Evolutionary conservation across 2,888 invertebrate species (phyloP), one percentile per base, ranked within the genome.

Genomic region (Himalopsyche anomala): DNA sequence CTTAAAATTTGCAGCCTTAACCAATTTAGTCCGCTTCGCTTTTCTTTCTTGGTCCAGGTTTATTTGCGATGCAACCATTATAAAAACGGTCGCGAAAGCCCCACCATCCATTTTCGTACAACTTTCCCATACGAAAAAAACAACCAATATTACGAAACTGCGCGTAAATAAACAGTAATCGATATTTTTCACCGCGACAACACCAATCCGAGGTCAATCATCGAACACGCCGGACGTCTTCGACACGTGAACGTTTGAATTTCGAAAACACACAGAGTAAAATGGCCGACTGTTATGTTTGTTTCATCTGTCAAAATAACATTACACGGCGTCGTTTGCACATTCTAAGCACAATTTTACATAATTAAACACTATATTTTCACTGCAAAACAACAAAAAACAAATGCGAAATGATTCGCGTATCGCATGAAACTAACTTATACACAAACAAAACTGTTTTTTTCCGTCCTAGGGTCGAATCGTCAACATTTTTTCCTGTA

Each of bases 21-120:
- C 15, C 62, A 88, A 54, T 17, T 86, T 85, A 45, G 86, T 38
- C 36, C 84, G 86, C 62, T 88, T 88, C 79, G 86, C 40, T 45
- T 88, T 88, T 38, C 88, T 79, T 81, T 88, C 88, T 40, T 82
- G 80, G 81, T 88, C 88, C 80, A 86, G 42, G 56, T 86, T 88
- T 28, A 88, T 36, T 45, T 88, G 88, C 15, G 86, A 80, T 4
- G 86, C 87, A 51, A 88, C 85, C 54, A 87, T 45, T 40, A 88
- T 56, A 84, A 88, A 88, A 9, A 85, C 85, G 17, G 80, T 55
- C 45, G 84, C 79, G 15, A 87, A 83, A 5, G 84, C 83, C 36
- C 84, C 82, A 17, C 85, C 81, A 38, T 88, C 86, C 86, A 88
- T 87, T n/a, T 54, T 55, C 17, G 17, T 11, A n/a, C n/a, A 11